These are phyloP conservation scores for Drosophila ananassae DNA, from an alignment of 1,140 invertebrate species.

Conservation along the genomic window DNA sequence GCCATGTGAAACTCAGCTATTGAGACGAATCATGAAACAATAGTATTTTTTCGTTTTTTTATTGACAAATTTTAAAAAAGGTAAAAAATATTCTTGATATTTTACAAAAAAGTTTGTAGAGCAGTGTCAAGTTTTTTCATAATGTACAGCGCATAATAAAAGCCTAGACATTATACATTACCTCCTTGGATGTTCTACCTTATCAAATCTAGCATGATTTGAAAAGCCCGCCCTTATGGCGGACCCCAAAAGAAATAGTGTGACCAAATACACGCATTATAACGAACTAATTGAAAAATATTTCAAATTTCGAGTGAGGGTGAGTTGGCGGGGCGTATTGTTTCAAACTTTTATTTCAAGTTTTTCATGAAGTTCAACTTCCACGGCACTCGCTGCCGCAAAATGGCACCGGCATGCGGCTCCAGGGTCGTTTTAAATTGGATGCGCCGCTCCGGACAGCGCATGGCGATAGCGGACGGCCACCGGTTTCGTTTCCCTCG, in stretches of 20 bases:
- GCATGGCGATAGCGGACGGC: conserved; percentile 4
- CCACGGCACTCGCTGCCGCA: conserved; percentile 51
- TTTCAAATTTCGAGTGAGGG: conserved; percentile 4
- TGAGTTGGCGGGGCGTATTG: conserved; percentile 26
- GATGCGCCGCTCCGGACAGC: conserved; percentile 32
- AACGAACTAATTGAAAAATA: neutral
- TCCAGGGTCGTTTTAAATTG: conserved; percentile 49
- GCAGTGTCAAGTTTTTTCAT: too few species aligned
- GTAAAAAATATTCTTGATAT: too few species aligned
- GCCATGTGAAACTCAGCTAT: neutral
- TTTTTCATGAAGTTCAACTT: conserved; percentile 29
- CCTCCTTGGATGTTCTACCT: neutral
- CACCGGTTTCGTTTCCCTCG: conserved; percentile 4
- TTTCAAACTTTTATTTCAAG: conserved; percentile 48
- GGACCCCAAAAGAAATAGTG: neutral
- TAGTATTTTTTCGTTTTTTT: too few species aligned
- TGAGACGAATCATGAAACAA: too few species aligned
- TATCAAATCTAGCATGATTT: neutral
- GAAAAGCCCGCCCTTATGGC: neutral
- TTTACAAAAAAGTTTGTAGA: too few species aligned
- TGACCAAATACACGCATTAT: neutral
- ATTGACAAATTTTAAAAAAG: too few species aligned
- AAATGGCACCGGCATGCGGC: conserved; percentile 45
- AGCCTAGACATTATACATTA: too few species aligned
- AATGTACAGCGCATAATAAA: too few species aligned